Percentiles rank a stretch among this genome's conserved stretches.
These are phyloP conservation scores for Portunus trituberculatus DNA, from an alignment of 1,140 invertebrate genomes.

Conservation along the genomic window DNA sequence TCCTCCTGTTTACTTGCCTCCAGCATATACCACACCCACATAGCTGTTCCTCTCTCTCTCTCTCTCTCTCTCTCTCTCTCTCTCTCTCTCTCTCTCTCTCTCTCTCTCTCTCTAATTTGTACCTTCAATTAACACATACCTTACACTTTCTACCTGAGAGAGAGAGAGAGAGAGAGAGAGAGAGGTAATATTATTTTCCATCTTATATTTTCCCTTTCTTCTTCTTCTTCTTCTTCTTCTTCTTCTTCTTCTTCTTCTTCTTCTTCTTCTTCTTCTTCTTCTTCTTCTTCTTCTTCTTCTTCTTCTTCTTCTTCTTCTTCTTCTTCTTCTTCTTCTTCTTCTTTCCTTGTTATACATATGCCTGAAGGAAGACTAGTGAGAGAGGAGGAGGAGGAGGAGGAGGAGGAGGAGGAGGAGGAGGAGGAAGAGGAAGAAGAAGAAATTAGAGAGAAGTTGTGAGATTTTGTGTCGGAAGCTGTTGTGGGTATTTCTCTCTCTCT, in stretches of 20 bases:
- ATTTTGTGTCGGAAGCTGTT: background rate
- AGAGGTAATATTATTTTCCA: no score
- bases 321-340: background rate
- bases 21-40: background rate
- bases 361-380: background rate
- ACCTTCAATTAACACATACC: no score
- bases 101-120: no score
- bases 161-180: no score
- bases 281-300: no score
- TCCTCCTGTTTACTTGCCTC: background rate
- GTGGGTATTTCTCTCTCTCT: conserved; percentile 32
- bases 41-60: background rate
- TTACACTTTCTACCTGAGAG: no score
- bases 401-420: conserved; percentile 47
- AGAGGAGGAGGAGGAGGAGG: conserved; percentile 21
- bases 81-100: no score
- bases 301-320: no score
- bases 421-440: background rate
- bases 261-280: no score
- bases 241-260: no score
- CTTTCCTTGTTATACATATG: background rate
- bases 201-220: no score
- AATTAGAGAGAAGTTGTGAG: conserved; percentile 38
- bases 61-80: background rate
- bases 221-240: no score